Evolutionary conservation across 2,797 vertebrate species (phyloP).

Genomic region (Crenichthys baileyi): DNA sequence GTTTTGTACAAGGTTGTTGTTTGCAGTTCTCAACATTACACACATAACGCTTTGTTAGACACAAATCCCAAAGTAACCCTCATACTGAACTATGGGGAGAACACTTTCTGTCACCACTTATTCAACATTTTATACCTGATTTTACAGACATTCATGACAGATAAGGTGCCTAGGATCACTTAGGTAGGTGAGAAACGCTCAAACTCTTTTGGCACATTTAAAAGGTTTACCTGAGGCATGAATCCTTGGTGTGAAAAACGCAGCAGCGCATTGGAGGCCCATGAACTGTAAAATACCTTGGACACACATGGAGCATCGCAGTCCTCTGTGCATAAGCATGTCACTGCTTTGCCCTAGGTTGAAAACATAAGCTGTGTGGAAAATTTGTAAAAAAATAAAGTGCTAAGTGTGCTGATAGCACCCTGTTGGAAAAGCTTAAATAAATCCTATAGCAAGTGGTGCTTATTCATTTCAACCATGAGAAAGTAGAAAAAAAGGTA

Average conservation of each 20-base stretch:
- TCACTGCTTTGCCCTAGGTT: conserved; percentile 12
- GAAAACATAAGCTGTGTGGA: neutral
- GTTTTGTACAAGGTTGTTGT: neutral
- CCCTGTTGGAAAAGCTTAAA: neutral
- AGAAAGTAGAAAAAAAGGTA: neutral
- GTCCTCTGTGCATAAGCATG: conserved; percentile 27
- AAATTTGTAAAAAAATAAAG: neutral
- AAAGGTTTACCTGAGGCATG: conserved; percentile 42
- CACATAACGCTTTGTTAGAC: neutral
- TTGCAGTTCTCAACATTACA: neutral
- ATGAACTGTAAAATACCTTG: conserved; percentile 24
- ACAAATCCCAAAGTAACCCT: neutral
- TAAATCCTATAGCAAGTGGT: neutral
- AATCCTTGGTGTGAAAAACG: conserved; percentile 31
- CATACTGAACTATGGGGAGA: neutral
- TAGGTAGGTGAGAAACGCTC: conserved; percentile 35
- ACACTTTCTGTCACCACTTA: conserved; percentile 20
- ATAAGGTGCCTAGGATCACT: conserved; percentile 46
- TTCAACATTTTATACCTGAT: conserved; percentile 32
- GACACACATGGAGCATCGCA: conserved; percentile 1
- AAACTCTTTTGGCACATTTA: conserved; percentile 43
- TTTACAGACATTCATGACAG: conserved; percentile 50
- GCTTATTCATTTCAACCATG: neutral
- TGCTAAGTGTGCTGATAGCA: no score
- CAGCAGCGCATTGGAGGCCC: conserved; percentile 5